Evolutionary conservation across 2,888 invertebrate species (phyloP), one percentile per base, ranked within the genome.

Genomic region (Apodemia duryi): DNA sequence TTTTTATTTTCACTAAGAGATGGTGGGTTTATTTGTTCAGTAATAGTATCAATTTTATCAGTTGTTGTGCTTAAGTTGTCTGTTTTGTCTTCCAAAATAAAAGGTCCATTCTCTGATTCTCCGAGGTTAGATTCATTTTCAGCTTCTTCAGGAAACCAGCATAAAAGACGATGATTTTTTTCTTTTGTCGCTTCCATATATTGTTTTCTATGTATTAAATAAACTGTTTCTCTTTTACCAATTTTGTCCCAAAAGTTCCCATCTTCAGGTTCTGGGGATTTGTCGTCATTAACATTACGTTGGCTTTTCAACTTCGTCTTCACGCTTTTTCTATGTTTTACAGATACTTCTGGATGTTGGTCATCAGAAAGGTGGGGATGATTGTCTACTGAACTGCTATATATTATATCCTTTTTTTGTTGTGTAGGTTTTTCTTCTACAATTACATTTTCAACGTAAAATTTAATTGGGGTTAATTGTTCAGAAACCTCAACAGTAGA

Each of bases 241-340:
- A 95, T 94, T 83, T 91, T 92, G 38, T 93, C 92, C 95, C 95
- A 95, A 84, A 95, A 95, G 77, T 95, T 94, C 11, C 88, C 89
- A 69, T 86, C 85, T 1, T 91, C 91, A 10, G 86, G 85, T 69
- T 89, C 91, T 43, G 88, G 86, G 1, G 89, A 87, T 28, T 72
- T 73, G 13, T 57, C 61, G 29, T 28, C 28, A 46, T 9, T 51
- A 29, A n/a, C 13, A n/a, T 61, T 28, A 10, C 9, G 9, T 52
- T 52, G 61, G 29, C 28, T 5, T 52, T 69, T 61, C 6, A 35
- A 46, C 43, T 72, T 70, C 28, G 64, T 63, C 63, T 72, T 68
- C 28, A 70, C 61, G 52, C 68, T 72, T 66, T 69, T 70, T 64
- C 68, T 65, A 60, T 70, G 65, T 62, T 61, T 65, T 69, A 75